A percentile compares a stretch with the other conserved stretches of the same genome.
phyloP scores from a whole-genome alignment of 2,888 invertebrate species.

The Cabera pusaria region DNA sequence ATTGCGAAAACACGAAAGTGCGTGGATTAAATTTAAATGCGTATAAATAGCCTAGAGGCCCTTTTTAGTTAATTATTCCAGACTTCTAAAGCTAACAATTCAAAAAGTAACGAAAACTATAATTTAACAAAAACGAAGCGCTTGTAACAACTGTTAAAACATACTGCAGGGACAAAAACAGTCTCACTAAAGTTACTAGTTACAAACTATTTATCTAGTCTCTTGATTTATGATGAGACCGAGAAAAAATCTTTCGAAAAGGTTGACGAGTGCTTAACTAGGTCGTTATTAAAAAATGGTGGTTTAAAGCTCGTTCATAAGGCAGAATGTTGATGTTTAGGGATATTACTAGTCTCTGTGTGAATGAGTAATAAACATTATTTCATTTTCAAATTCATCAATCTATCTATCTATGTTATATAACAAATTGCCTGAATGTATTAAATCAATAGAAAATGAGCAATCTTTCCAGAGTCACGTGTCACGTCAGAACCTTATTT shows the following conservation, averaged over 20 bases:
- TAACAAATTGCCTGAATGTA: too few relatives aligned
- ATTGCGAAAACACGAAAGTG: too few relatives aligned
- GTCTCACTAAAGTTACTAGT: conserved; percentile 8
- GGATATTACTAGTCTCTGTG: too few relatives aligned
- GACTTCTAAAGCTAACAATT: conserved; percentile 2
- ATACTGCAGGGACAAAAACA: conserved; percentile 12
- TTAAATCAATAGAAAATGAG: too few relatives aligned
- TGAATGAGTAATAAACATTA: too few relatives aligned
- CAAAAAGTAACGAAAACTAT: conserved; percentile 5
- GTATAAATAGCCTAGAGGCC: background rate
- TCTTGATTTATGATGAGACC: conserved; percentile 21
- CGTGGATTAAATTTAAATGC: too few relatives aligned
- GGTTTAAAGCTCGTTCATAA: conserved; percentile 5
- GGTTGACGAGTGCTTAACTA: conserved; percentile 8
- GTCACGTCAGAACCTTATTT: too few relatives aligned
- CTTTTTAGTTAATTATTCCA: conserved; percentile 3
- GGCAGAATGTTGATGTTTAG: too few relatives aligned
- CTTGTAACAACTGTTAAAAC: conserved; percentile 2
- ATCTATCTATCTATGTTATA: too few relatives aligned
- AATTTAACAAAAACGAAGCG: conserved; percentile 7
- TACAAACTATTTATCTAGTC: conserved; percentile 7
- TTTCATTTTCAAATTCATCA: too few relatives aligned
- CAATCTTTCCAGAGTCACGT: too few relatives aligned
- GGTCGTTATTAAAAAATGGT: conserved; percentile 11
- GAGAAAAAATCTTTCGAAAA: conserved; percentile 9